These are phyloP conservation scores for Calliopsis andreniformis DNA, from an alignment of 1,140 invertebrate genomes.

Conservation along the genomic window DNA sequence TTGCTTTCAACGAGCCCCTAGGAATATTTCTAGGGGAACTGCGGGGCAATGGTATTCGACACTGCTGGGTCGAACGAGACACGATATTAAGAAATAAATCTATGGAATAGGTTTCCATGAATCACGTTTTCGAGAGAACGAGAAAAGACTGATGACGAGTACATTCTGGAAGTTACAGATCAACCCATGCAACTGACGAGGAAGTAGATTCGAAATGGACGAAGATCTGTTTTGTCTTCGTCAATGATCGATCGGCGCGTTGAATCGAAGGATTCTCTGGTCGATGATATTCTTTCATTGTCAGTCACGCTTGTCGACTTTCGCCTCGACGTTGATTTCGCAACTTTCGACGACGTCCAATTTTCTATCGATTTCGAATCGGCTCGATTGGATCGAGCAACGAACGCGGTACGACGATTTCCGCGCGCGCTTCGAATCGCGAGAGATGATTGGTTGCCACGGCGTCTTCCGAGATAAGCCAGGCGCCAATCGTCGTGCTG, in stretches of 20 bases:
- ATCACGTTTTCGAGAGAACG: not conserved
- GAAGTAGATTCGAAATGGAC: not conserved
- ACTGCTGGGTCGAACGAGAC: not conserved
- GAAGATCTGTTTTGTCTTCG: not conserved
- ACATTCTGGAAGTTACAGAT: not conserved
- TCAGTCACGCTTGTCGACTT: not conserved
- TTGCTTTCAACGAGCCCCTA: not conserved
- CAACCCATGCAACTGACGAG: not conserved
- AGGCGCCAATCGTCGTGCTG: slow-evolving; percentile 22
- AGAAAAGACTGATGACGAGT: slow-evolving; percentile 22
- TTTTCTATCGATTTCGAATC: not conserved
- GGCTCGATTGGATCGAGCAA: not conserved
- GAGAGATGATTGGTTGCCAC: slow-evolving; percentile 12
- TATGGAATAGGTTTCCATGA: not conserved
- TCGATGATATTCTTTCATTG: not conserved
- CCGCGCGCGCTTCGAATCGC: not conserved
- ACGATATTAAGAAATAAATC: not conserved
- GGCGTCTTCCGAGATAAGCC: too few species aligned
- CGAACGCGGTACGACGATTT: not conserved
- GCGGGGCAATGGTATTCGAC: not conserved
- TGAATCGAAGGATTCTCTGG: not conserved
- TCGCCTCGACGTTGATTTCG: too few species aligned
- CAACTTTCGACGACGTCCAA: not conserved
- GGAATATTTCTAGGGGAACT: not conserved
- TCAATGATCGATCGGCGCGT: not conserved